A percentile compares a stretch with the other conserved stretches of the same genome.
phyloP scores from a whole-genome alignment of 1,140 invertebrate species.

The Leucophenga varia region DNA sequence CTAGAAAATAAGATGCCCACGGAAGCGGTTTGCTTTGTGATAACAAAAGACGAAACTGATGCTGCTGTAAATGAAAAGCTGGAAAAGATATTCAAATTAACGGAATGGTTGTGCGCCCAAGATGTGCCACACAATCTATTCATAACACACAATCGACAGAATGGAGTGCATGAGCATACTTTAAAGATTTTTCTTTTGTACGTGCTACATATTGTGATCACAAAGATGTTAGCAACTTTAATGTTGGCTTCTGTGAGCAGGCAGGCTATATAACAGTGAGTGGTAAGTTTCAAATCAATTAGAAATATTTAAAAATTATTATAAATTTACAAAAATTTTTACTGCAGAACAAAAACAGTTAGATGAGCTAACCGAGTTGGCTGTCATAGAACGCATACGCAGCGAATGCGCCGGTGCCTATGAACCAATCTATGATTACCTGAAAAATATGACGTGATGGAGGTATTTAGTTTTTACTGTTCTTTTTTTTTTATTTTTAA shows the following conservation, averaged over 20 bases:
- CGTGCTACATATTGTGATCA: constrained; percentile 31
- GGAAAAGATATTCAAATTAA: constrained; percentile 20
- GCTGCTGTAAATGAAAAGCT: constrained; percentile 18
- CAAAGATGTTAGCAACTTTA: constrained; percentile 34
- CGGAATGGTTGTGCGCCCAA: constrained; percentile 40
- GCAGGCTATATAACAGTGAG: constrained; percentile 41
- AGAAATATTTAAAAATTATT: no score
- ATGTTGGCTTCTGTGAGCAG: constrained; percentile 52
- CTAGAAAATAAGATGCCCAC: constrained; percentile 28
- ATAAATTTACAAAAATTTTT: neutral
- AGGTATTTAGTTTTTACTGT: no score
- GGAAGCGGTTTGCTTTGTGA: constrained; percentile 36
- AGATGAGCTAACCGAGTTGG: constrained; percentile 25
- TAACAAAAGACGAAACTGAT: constrained; percentile 12
- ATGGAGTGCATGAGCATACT: neutral
- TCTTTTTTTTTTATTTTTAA: no score
- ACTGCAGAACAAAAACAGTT: constrained; percentile 24
- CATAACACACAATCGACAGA: constrained; percentile 29
- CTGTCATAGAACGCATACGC: constrained; percentile 31
- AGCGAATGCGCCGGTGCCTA: constrained; percentile 33
- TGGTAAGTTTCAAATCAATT: no score
- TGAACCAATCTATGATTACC: constrained; percentile 26
- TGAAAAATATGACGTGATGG: neutral
- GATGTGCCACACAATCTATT: constrained; percentile 51
- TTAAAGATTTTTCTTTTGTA: constrained; percentile 42